These are phyloP conservation scores for Chaetura pelagica DNA, from an alignment of 2,113 vertebrate species.

Conservation along the genomic window DNA sequence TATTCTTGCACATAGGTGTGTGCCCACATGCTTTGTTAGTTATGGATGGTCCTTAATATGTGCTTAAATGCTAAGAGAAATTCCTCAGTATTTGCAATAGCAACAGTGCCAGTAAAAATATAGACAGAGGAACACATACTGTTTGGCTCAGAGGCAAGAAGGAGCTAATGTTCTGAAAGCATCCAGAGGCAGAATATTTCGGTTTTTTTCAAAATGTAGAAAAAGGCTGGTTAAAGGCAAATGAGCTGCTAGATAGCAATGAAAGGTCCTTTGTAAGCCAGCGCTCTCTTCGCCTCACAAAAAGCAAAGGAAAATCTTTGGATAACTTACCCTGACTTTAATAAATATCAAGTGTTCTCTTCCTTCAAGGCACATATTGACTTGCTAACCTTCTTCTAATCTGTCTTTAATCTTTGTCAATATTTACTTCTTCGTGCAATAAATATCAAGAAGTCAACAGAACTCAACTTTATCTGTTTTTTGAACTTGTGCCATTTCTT, in stretches of 20 bases:
- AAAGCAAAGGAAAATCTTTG: neutral
- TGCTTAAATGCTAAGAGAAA: neutral
- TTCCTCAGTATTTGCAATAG: neutral
- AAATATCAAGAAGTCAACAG: neutral
- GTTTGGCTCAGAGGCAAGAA: neutral
- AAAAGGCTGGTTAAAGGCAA: neutral
- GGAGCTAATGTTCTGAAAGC: neutral
- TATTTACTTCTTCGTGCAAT: slow-evolving; percentile 60
- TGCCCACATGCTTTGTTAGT: neutral
- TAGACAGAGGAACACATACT: neutral
- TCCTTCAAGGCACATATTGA: slow-evolving; percentile 52
- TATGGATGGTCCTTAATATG: neutral
- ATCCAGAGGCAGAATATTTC: neutral
- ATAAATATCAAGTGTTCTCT: slow-evolving; percentile 30
- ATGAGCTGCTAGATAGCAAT: neutral
- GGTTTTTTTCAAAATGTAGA: neutral
- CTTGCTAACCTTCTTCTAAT: slow-evolving; percentile 49
- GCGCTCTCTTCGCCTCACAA: neutral
- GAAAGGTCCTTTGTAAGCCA: neutral
- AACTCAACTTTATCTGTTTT: slow-evolving; percentile 22
- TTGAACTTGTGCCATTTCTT: slow-evolving; percentile 32
- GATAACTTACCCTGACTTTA: slow-evolving; percentile 8
- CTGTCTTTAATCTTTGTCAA: slow-evolving; percentile 61
- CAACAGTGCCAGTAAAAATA: neutral
- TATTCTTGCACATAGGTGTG: neutral